Evolutionary conservation across 92 coral and sea anemone genomes (phyloP).

Genomic region (Pocillopora meandrina): DNA sequence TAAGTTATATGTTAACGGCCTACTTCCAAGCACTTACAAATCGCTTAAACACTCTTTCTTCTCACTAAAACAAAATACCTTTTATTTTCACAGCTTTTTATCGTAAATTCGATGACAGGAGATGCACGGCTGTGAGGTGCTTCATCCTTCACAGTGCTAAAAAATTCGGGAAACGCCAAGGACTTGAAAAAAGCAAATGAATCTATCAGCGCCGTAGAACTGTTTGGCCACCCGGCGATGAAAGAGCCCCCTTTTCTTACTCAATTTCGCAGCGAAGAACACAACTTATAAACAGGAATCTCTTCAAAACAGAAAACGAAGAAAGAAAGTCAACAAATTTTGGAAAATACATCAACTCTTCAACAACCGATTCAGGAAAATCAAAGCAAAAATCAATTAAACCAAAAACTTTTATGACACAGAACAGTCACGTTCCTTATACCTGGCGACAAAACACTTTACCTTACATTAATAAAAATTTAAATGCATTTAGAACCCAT

Average conservation of each 20-base stretch:
- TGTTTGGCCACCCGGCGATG: slow-evolving; percentile 33
- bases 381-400: background rate
- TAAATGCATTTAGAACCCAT: no score
- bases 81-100: slow-evolving; percentile 1
- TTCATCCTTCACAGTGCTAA: background rate
- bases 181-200: slow-evolving; percentile 6
- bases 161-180: background rate
- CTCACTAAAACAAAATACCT: background rate
- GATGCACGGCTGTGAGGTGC: background rate
- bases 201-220: background rate
- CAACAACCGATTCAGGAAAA: background rate
- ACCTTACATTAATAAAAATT: no score
- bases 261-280: background rate
- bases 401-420: background rate
- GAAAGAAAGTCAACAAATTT: background rate
- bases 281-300: background rate
- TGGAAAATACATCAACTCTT: background rate
- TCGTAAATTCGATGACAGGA: background rate
- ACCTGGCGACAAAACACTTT: background rate
- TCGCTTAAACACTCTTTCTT: background rate
- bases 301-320: background rate
- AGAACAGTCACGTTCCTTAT: background rate
- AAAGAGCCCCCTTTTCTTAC: background rate
- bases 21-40: background rate
- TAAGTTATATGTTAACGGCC: background rate